A percentile compares a stretch with the other conserved stretches of the same genome.
phyloP scores from a whole-genome alignment of 2,888 invertebrate genomes.

The Drosophila kambysellisi region DNA sequence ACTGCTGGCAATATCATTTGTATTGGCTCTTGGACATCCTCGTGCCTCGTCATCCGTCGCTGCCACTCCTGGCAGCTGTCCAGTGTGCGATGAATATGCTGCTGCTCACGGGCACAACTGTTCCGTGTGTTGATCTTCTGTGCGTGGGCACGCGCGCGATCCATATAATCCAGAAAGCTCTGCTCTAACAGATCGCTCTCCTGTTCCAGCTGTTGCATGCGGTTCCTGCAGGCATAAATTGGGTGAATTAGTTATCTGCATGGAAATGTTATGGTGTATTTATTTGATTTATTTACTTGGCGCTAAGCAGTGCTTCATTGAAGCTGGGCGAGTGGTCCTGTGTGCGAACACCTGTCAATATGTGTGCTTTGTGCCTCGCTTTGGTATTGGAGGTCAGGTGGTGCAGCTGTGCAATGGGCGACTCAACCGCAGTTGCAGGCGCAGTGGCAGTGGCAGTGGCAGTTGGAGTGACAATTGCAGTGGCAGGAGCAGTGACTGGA shows the following conservation, averaged over 20 bases:
- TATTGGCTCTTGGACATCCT: conserved; percentile 27
- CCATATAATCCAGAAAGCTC: conserved; percentile 80
- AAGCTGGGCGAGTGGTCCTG: conserved; percentile 31
- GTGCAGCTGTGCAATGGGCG: conserved; percentile 16
- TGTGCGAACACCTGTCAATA: not conserved
- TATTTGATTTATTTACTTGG: conserved; percentile 47
- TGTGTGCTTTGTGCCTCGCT: not conserved
- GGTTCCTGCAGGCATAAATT: conserved; percentile 60
- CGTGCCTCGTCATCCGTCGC: conserved; percentile 10
- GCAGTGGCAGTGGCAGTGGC: not conserved
- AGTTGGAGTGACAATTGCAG: not conserved
- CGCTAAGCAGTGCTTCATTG: conserved; percentile 56
- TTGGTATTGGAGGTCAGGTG: conserved; percentile 50
- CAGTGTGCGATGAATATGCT: conserved; percentile 47
- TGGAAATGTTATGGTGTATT: not conserved
- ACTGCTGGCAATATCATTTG: not conserved
- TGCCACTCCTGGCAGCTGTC: conserved; percentile 50
- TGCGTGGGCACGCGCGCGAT: conserved; percentile 64
- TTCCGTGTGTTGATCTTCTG: conserved; percentile 34
- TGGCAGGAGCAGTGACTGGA: not conserved
- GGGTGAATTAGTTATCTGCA: not conserved
- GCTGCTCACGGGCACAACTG: conserved; percentile 54
- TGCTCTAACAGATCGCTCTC: conserved; percentile 83
- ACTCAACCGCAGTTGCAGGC: not conserved
- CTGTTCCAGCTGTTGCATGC: conserved; percentile 82